Percentiles rank a stretch among this genome's conserved stretches.
Conservation (phyloP, 2,797 vertebrate genomes). For the Spinibarbus caldwelli region DNA sequence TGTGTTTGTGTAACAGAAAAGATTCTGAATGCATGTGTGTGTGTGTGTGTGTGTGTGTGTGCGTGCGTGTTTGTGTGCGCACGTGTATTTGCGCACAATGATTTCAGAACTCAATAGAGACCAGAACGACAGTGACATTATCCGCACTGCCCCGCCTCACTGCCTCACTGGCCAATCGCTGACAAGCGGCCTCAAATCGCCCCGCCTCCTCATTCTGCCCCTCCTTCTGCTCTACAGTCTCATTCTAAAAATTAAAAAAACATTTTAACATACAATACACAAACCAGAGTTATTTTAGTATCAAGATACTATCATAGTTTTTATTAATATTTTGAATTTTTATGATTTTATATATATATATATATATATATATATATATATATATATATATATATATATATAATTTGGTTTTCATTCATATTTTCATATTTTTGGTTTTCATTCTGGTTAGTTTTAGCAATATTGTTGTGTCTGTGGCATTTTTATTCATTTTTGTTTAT, state of each 20-base stretch:
- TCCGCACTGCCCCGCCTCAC: conserved; percentile 92
- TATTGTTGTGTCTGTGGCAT: neutral
- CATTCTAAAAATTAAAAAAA: conserved; percentile 75
- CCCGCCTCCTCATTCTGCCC: conserved; percentile 74
- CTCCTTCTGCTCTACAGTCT: conserved; percentile 73
- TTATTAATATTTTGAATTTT: neutral
- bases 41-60: neutral
- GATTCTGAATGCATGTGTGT: neutral
- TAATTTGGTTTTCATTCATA: too few relatives aligned
- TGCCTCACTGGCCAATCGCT: conserved; percentile 89
- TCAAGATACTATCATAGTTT: neutral
- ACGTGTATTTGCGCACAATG: neutral
- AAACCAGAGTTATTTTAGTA: too few relatives aligned
- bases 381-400: too few relatives aligned
- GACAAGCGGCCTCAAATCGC: conserved; percentile 86
- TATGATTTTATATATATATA: too few relatives aligned
- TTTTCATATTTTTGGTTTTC: neutral
- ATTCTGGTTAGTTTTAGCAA: neutral
- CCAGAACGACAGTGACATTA: conserved; percentile 93
- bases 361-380: too few relatives aligned
- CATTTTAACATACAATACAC: neutral
- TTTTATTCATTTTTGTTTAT: too few relatives aligned
- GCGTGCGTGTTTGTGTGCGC: neutral
- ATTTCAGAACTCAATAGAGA: conserved; percentile 83
- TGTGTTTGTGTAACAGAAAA: neutral